Conservation (phyloP, 1,140 invertebrate genomes). For the Drosophila sturtevanti region DNA sequence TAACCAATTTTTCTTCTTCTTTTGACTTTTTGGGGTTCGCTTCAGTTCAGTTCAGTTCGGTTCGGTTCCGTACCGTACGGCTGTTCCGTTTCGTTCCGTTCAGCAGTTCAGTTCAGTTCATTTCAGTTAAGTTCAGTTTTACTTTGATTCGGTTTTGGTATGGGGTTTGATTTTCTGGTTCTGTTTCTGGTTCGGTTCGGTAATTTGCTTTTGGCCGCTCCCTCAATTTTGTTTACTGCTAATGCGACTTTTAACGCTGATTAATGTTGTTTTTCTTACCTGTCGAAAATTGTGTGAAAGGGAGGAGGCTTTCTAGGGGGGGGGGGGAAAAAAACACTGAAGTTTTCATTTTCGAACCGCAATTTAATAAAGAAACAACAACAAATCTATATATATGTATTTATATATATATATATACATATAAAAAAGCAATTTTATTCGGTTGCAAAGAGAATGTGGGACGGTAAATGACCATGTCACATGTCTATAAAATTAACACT, state of each 20-base stretch:
- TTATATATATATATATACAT: neutral
- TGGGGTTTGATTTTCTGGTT: constrained; percentile 42
- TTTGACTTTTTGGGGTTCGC: constrained; percentile 62
- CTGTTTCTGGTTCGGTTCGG: constrained; percentile 35
- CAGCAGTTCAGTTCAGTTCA: constrained; percentile 13
- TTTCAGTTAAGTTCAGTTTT: constrained; percentile 27
- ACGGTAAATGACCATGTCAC: constrained; percentile 57
- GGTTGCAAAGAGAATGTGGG: neutral
- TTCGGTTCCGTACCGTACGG: constrained; percentile 40
- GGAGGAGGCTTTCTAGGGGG: too few relatives aligned
- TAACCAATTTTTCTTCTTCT: constrained; percentile 65
- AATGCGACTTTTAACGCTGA: constrained; percentile 81
- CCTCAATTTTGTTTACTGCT: constrained; percentile 69
- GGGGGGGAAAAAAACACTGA: neutral
- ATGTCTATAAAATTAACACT: constrained; percentile 81
- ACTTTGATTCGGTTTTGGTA: constrained; percentile 29
- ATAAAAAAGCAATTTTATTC: too few relatives aligned
- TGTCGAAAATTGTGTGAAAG: constrained; percentile 29
- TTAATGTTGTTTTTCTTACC: constrained; percentile 73
- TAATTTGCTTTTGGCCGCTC: constrained; percentile 55
- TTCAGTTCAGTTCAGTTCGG: constrained; percentile 6
- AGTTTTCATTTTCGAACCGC: constrained; percentile 12
- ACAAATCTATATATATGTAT: too few relatives aligned
- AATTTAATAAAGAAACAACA: neutral
- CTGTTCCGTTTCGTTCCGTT: constrained; percentile 31